Evolutionary conservation across 2,888 invertebrate genomes (phyloP).

Genomic region (Scaptomyza reducta): DNA sequence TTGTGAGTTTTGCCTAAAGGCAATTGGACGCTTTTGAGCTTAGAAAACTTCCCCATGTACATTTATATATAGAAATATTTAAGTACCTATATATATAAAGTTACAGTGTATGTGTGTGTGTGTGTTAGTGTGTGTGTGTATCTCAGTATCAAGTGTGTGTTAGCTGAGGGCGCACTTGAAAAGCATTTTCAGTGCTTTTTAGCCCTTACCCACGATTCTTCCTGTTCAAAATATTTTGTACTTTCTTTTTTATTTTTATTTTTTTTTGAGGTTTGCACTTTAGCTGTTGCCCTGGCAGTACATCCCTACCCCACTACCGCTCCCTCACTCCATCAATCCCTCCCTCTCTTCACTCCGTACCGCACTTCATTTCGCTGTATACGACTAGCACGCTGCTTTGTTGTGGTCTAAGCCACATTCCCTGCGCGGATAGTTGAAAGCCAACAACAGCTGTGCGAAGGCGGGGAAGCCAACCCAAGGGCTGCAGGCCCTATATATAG

Average conservation of each 20-base stretch:
- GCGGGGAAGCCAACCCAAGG: too few relatives aligned
- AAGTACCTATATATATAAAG: background rate
- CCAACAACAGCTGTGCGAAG: conserved; percentile 12
- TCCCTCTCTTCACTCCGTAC: background rate
- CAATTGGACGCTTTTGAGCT: conserved; percentile 32
- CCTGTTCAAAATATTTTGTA: conserved; percentile 21
- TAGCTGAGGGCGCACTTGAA: conserved; percentile 40
- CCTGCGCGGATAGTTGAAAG: conserved; percentile 53
- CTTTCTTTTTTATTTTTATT: conserved; percentile 4
- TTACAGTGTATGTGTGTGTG: conserved; percentile 1
- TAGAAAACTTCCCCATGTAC: conserved; percentile 17
- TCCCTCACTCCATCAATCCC: background rate
- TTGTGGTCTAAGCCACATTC: conserved; percentile 62
- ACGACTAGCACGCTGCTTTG: conserved; percentile 44
- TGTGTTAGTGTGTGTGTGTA: conserved; percentile 16
- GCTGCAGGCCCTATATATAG: background rate
- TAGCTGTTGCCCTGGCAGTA: conserved; percentile 23
- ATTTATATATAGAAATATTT: conserved; percentile 13
- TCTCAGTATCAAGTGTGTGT: conserved; percentile 36
- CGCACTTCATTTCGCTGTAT: conserved; percentile 9
- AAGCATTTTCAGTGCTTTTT: conserved; percentile 40
- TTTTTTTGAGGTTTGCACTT: conserved; percentile 40
- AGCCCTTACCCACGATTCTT: background rate
- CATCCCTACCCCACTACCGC: background rate
- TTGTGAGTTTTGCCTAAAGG: conserved; percentile 18